These are phyloP conservation scores for Siphlonurus alternatus DNA, from an alignment of 2,888 invertebrate genomes.

Conservation along the genomic window DNA sequence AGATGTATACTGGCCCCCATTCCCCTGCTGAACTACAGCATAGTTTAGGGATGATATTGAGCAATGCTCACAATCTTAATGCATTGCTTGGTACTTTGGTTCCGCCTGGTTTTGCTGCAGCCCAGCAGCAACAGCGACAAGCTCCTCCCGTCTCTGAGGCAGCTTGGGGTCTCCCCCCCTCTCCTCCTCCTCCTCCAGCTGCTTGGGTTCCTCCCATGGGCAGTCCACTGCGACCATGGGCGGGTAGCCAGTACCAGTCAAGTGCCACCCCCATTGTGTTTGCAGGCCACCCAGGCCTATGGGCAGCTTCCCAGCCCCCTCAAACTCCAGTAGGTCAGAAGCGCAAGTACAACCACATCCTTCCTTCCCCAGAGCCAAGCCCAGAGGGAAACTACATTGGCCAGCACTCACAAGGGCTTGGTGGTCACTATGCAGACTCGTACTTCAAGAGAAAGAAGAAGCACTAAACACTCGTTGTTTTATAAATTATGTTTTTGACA, in stretches of 20 bases:
- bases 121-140: background rate
- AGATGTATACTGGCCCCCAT: constrained; percentile 11
- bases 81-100: constrained; percentile 20
- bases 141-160: background rate
- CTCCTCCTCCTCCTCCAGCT: background rate
- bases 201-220: background rate
- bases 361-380: constrained; percentile 30
- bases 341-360: constrained; percentile 25
- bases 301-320: constrained; percentile 8
- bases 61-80: constrained; percentile 23
- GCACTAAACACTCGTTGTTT: constrained; percentile 15
- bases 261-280: background rate
- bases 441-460: constrained; percentile 28
- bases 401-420: constrained; percentile 33
- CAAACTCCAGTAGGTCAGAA: constrained; percentile 25
- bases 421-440: constrained; percentile 34
- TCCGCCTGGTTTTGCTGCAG: background rate
- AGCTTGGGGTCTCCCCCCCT: background rate
- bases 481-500: too few species aligned
- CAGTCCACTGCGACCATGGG: constrained; percentile 5
- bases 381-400: constrained; percentile 33
- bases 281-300: background rate
- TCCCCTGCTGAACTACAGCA: constrained; percentile 21
- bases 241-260: background rate
- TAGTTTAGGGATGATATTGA: constrained; percentile 21